Conservation (phyloP, 35 echinoderm and acorn worm genomes). For the Acanthaster planci region DNA sequence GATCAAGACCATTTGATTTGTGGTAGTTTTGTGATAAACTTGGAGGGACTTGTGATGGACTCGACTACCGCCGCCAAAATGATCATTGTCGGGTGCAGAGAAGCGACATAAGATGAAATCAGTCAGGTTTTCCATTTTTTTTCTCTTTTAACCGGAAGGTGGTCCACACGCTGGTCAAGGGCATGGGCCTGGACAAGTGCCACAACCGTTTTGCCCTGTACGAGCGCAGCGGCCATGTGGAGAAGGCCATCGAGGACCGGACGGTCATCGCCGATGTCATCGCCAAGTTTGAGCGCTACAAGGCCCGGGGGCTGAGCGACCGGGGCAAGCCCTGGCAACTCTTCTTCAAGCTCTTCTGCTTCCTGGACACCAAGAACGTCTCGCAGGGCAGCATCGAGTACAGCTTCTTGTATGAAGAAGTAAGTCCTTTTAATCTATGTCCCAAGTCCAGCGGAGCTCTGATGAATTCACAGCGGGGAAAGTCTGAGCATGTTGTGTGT, state of each 20-base stretch:
- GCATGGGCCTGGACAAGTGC: slow-evolving; percentile 83
- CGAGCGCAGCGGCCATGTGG: slow-evolving; percentile 77
- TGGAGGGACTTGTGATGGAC: too few species aligned
- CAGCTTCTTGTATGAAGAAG: slow-evolving; percentile 98
- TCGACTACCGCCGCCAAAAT: too few species aligned
- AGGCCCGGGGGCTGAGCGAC: slow-evolving; percentile 78
- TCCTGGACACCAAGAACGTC: slow-evolving; percentile 88
- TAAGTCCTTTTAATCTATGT: slow-evolving; percentile 31
- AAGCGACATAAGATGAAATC: too few species aligned
- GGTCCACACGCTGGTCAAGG: slow-evolving; percentile 86
- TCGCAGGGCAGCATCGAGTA: slow-evolving; percentile 81
- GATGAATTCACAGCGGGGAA: background rate
- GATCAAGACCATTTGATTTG: too few species aligned
- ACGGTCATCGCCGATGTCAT: slow-evolving; percentile 88
- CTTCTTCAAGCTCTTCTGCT: slow-evolving; percentile 98
- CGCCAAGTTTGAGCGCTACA: slow-evolving; percentile 96
- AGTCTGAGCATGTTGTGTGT: background rate
- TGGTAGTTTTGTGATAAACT: too few species aligned
- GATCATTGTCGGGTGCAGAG: too few species aligned
- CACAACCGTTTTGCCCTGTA: slow-evolving; percentile 92
- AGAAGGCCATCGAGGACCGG: slow-evolving; percentile 93
- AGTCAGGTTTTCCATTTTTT: background rate
- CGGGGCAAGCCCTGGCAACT: slow-evolving; percentile 90
- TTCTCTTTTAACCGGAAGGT: slow-evolving; percentile 48
- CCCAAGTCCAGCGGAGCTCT: background rate